Conservation (phyloP, 2,888 invertebrate species). For the Pristionchus exspectatus region DNA sequence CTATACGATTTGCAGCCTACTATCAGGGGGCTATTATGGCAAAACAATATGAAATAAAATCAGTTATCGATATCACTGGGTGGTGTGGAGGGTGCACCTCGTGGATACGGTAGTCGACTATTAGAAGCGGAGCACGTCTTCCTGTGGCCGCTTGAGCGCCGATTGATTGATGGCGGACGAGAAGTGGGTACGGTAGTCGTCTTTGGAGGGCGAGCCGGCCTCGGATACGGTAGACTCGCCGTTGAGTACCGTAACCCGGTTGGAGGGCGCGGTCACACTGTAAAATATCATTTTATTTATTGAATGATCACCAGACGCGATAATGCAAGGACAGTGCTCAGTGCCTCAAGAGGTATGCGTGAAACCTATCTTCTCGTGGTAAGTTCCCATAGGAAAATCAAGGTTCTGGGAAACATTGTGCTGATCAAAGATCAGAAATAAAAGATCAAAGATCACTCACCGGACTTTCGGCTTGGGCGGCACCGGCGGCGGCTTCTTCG, state of each 20-base stretch:
- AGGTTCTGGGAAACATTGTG: too few species aligned
- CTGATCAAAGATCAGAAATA: too few species aligned
- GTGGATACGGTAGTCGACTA: not conserved
- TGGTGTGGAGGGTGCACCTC: not conserved
- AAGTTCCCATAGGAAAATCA: not conserved
- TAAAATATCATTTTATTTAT: not conserved
- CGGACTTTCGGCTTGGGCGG: conserved; percentile 76
- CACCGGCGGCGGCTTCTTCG: conserved; percentile 69
- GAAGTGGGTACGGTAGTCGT: conserved; percentile 49
- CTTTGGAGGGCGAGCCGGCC: conserved; percentile 28
- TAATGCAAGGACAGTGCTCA: not conserved
- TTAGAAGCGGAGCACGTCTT: conserved; percentile 31
- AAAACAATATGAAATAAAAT: not conserved
- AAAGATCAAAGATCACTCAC: conserved; percentile 57
- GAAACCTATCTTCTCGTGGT: conserved; percentile 9
- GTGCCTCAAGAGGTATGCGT: not conserved
- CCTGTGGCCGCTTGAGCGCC: conserved; percentile 41
- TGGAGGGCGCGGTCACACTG: conserved; percentile 37
- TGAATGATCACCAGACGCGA: not conserved
- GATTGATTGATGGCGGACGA: conserved; percentile 45
- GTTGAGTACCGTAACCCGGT: conserved; percentile 29
- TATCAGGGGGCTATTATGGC: conserved; percentile 18
- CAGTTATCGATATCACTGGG: conserved; percentile 29
- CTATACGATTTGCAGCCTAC: conserved; percentile 18
- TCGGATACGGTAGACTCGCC: not conserved